A percentile compares a stretch with the other conserved stretches of the same genome.
phyloP scores from a whole-genome alignment of 2,888 invertebrate genomes.

The Clistopyga incitator region DNA sequence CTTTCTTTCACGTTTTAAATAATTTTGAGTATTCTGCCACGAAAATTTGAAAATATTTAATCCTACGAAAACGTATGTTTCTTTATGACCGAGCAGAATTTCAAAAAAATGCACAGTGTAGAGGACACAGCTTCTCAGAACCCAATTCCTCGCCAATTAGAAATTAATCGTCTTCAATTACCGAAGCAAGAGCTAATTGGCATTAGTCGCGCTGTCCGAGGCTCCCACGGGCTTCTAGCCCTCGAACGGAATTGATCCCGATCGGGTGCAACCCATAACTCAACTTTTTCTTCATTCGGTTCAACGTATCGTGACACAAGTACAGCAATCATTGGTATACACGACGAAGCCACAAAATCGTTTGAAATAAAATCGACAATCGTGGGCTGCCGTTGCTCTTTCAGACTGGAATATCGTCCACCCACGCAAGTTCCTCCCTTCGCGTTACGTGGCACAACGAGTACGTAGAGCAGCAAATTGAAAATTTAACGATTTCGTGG shows the following conservation, averaged over 20 bases:
- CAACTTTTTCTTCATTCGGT: slow-evolving; percentile 60
- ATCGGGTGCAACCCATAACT: slow-evolving; percentile 67
- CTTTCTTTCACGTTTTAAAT: too few species aligned
- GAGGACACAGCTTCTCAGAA: background rate
- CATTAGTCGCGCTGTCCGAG: slow-evolving; percentile 71
- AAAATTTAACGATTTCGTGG: slow-evolving; percentile 74
- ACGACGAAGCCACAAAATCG: slow-evolving; percentile 13
- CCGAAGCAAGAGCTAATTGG: slow-evolving; percentile 78
- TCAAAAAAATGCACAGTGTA: background rate
- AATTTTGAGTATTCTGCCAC: too few species aligned
- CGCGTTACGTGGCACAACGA: slow-evolving; percentile 9
- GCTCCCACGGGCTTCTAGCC: slow-evolving; percentile 64
- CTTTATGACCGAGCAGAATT: background rate
- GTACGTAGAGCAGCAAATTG: slow-evolving; percentile 68
- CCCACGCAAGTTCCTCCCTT: slow-evolving; percentile 38
- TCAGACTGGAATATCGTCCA: slow-evolving; percentile 11
- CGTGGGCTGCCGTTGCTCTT: slow-evolving; percentile 4
- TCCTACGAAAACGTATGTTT: too few species aligned
- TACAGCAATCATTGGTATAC: slow-evolving; percentile 3
- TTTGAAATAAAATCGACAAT: slow-evolving; percentile 34
- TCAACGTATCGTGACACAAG: slow-evolving; percentile 33
- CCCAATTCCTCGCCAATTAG: slow-evolving; percentile 70
- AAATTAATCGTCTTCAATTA: slow-evolving; percentile 78
- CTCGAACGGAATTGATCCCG: slow-evolving; percentile 71
- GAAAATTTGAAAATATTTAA: too few species aligned